These are phyloP conservation scores for Lepidonotus clava DNA, from an alignment of 2,888 invertebrate species.

Conservation along the genomic window DNA sequence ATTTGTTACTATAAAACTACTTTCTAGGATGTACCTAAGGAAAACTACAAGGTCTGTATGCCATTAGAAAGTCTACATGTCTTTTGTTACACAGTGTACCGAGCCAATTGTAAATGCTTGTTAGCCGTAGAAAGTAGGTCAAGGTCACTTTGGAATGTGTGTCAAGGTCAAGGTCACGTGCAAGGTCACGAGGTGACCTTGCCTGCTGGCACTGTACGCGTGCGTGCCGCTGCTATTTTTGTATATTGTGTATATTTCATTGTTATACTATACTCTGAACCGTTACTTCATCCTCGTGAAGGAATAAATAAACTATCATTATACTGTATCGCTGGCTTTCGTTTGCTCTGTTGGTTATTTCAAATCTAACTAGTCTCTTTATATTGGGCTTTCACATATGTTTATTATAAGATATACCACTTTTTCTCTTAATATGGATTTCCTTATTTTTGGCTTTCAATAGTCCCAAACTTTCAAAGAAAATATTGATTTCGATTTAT, in stretches of 20 bases:
- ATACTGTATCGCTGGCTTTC: not conserved
- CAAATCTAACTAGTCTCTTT: not conserved
- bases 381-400: too few relatives aligned
- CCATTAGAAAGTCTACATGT: not conserved
- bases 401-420: too few relatives aligned
- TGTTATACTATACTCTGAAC: constrained; percentile 34
- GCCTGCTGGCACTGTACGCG: constrained; percentile 9
- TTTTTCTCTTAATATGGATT: too few relatives aligned
- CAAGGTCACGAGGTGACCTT: not conserved
- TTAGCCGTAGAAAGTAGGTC: constrained; percentile 18
- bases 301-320: constrained; percentile 26
- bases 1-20: too few relatives aligned
- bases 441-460: too few relatives aligned
- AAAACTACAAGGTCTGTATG: too few relatives aligned
- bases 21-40: too few relatives aligned
- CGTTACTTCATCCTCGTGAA: not conserved
- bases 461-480: too few relatives aligned
- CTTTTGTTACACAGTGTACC: constrained; percentile 34
- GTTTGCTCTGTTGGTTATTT: not conserved
- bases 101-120: constrained; percentile 39
- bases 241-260: constrained; percentile 54
- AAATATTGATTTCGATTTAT: too few relatives aligned
- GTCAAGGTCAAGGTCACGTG: not conserved
- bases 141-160: not conserved
- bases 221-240: constrained; percentile 38